Evolutionary conservation across 2,113 vertebrate genomes (phyloP), one percentile per base, ranked within the genome.

Genomic region (Epinephelus cyanopodus): DNA sequence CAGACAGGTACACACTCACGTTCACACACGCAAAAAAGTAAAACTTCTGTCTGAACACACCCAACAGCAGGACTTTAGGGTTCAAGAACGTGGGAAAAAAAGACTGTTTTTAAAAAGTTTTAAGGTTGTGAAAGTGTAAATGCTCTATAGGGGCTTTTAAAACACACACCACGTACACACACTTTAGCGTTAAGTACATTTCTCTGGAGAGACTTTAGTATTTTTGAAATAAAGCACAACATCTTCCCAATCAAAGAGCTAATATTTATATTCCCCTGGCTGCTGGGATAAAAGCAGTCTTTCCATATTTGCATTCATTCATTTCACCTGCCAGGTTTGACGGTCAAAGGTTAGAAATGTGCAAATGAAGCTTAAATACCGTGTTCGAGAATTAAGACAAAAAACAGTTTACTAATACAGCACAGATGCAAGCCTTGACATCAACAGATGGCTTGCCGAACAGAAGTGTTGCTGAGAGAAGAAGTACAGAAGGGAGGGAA

Each of bases 361-460:
- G 23, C 60, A 63, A 48, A 50, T 17, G 18, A 72, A 68, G 76
- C 42, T 84, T 52, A 37, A 62, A 82, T 73, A 62, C 0, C 3
- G 23, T 53, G 21, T 63, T 65, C 61, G 9, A 66, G 37, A 25
- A 56, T 67, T n/a, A 50, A 52, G 39, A 47, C 19, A 64, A 50
- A 39, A 25, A 23, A 82, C 39, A 2, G 67, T 57, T 52, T 19
- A 45, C 6, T 21, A 39, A 15, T 70, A 25, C 39, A n/a, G 25
- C 21, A 54, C 77, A 78, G 52, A 67, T 33, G 66, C 17, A 4
- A 56, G 48, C 37, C 65, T 29, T 4, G 56, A 14, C 66, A 66
- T 13, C 37, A 63, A 75, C 88, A 90, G 81, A 83, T 83, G 77
- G 81, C 4, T 37, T 10, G 29, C 19, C 9, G 21, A 79, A 63